Evolutionary conservation across 1,140 invertebrate genomes (phyloP), one percentile per base, ranked within the genome.

Genomic region (Chionoecetes opilio): DNA sequence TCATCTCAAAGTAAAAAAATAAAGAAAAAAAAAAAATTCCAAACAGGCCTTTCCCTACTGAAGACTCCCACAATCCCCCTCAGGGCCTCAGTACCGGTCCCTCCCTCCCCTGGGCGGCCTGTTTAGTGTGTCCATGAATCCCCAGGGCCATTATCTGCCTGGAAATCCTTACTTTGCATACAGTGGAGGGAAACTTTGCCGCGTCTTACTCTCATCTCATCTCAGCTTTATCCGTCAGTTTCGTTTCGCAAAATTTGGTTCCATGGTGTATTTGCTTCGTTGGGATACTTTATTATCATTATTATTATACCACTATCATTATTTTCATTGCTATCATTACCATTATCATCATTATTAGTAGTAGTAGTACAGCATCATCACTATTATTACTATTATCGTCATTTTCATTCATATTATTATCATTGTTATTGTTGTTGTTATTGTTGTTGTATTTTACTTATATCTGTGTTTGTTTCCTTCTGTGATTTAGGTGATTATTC

Each of bases 91-190:
- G 46, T 53, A 53, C 11, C 46, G 11, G 46, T 75, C 11, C 63
- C n/a, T n/a, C 63, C 0, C 63, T n/a, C 63, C n/a, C 63, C 63
- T n/a, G 21, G 21, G 21, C 63, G 11, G 63, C 11, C 21, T n/a
- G 63, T 75, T 75, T 75, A 75, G 63, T 75, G n/a, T 75, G n/a
- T 17, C 63, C 63, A 75, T 75, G 63, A 75, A 75, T 75, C 63
- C 63, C 63, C 11, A 26, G 63, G 21, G 63, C 63, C 63, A 75
- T 75, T 75, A 75, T 75, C 63, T 75, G 63, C 63, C 63, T 75
- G 63, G 63, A 75, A 75, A 75, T 75, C 63, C 63, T 75, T 75
- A 26, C 0, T 75, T 75, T 75, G 63, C 63, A 75, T 75, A 75
- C 63, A n/a, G 63, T 6, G 63, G n/a, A n/a, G 63, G 63, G 63